Percentiles rank a stretch among this genome's conserved stretches.
Evolutionary conservation across 2,797 vertebrate species (phyloP).

Genomic region (Toxotes lorentzi): DNA sequence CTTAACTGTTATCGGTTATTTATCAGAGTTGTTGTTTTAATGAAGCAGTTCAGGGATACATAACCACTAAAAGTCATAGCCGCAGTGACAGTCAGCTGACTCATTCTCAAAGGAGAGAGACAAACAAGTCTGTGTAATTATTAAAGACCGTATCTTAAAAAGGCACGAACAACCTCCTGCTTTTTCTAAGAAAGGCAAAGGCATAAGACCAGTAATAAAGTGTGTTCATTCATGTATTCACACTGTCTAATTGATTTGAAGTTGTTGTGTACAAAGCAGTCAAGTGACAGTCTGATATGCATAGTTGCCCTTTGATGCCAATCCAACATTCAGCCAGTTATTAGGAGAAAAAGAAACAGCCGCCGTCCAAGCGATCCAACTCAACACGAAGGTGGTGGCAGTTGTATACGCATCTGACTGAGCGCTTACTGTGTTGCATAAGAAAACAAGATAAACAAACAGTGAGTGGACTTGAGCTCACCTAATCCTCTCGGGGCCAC

Average conservation of each 20-base stretch:
- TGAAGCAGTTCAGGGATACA: slow-evolving; percentile 3
- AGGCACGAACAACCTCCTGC: slow-evolving; percentile 4
- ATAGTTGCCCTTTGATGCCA: background rate
- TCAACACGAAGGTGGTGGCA: background rate
- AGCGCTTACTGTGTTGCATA: slow-evolving; percentile 30
- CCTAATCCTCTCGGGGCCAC: slow-evolving; percentile 51
- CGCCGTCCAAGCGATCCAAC: background rate
- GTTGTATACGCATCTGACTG: slow-evolving; percentile 10
- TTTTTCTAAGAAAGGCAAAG: background rate
- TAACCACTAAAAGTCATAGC: slow-evolving; percentile 10
- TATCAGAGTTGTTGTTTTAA: background rate
- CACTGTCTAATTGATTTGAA: background rate
- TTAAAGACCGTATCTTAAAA: slow-evolving; percentile 20
- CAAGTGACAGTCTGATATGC: slow-evolving; percentile 5
- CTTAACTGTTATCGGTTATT: background rate
- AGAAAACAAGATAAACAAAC: slow-evolving; percentile 49
- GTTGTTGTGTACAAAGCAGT: slow-evolving; percentile 3
- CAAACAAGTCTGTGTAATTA: slow-evolving; percentile 53
- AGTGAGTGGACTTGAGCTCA: slow-evolving; percentile 32
- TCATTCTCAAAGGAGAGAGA: slow-evolving; percentile 29
- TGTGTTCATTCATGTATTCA: slow-evolving; percentile 6
- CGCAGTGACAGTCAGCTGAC: slow-evolving; percentile 57
- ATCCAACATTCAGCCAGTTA: background rate
- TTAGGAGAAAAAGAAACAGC: background rate
- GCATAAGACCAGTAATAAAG: slow-evolving; percentile 38